Conservation (phyloP, 2,797 vertebrate species). For the Microctenopoma lineatum region DNA sequence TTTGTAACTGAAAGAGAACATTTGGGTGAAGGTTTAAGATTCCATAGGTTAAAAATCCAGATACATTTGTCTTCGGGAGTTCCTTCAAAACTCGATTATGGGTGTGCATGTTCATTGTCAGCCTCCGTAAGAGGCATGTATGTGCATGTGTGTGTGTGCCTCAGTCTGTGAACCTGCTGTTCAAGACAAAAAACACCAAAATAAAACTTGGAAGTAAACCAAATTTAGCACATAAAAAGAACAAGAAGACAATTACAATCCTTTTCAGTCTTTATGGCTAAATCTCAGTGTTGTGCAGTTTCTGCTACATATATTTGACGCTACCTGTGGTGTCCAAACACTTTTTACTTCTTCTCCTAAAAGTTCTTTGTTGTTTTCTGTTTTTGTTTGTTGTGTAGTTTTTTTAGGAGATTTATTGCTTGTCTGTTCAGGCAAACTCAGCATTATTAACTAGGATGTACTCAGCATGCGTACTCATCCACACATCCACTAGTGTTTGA, state of each 20-base stretch:
- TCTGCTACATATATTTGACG: too few relatives aligned
- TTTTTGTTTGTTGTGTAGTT: neutral
- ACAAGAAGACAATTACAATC: neutral
- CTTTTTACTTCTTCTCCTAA: neutral
- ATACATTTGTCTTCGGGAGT: neutral
- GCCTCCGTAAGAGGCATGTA: neutral
- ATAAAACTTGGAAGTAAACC: neutral
- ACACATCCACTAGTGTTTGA: slow-evolving; percentile 10
- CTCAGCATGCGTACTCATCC: slow-evolving; percentile 13
- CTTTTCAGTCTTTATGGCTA: neutral
- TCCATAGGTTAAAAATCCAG: neutral
- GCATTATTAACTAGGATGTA: neutral
- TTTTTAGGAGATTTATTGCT: neutral
- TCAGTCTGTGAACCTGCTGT: slow-evolving; percentile 5
- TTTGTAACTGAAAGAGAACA: neutral
- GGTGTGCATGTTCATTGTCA: neutral
- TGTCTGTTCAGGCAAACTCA: neutral
- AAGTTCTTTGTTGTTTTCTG: neutral
- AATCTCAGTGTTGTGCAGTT: too few relatives aligned
- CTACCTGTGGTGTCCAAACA: too few relatives aligned
- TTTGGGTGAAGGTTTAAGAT: neutral
- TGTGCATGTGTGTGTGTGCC: neutral
- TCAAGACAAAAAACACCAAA: neutral
- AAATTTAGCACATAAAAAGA: neutral
- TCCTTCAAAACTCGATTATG: neutral